phyloP scores from a whole-genome alignment of 2,888 invertebrate genomes.

The Cephus rjabovi region DNA sequence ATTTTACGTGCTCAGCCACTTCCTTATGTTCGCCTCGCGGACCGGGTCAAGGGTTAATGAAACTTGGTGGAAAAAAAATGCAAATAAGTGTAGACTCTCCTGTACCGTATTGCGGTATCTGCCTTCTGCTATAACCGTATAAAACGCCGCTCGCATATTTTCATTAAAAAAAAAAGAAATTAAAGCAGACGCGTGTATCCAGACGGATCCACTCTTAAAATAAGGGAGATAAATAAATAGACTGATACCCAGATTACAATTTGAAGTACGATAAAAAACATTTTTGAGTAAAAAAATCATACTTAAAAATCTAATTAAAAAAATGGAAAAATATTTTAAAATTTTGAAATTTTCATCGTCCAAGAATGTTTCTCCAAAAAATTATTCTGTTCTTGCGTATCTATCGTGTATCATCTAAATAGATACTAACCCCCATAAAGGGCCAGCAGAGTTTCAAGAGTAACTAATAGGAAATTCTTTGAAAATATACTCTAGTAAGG shows the following conservation, averaged over 20 bases:
- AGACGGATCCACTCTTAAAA: neutral
- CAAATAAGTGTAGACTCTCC: conserved; percentile 39
- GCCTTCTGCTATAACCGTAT: neutral
- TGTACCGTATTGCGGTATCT: neutral
- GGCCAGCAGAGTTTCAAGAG: neutral
- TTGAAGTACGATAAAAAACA: neutral
- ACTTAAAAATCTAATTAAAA: neutral
- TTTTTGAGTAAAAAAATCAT: neutral
- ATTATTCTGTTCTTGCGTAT: neutral
- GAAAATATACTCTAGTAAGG: neutral
- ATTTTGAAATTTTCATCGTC: neutral
- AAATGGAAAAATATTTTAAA: too few species aligned
- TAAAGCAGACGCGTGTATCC: neutral
- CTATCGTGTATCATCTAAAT: neutral
- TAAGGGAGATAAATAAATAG: neutral
- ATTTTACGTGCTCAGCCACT: conserved; percentile 56
- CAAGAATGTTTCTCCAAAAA: neutral
- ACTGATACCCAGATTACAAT: neutral
- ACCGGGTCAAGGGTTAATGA: conserved; percentile 62
- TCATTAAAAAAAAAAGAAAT: neutral
- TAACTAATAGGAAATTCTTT: neutral
- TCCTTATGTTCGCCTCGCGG: conserved; percentile 42
- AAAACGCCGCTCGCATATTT: neutral
- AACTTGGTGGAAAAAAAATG: conserved; percentile 57
- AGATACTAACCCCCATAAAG: neutral